Evolutionary conservation across 2,797 vertebrate genomes (phyloP), one percentile per base, ranked within the genome.

Genomic region (Fistularia commersonii): DNA sequence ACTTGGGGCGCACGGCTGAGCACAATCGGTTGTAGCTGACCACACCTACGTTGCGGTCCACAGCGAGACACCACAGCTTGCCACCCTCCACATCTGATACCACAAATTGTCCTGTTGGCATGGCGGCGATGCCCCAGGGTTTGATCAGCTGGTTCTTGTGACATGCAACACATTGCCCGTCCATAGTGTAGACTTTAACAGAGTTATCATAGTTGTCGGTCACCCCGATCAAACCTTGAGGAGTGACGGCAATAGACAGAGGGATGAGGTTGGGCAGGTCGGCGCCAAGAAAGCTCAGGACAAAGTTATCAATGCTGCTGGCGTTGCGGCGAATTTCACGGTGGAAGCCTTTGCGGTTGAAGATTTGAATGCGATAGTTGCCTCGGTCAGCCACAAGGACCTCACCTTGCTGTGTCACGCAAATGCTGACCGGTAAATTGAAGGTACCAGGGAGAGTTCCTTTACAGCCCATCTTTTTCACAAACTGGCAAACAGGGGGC

Each of bases 161-260:
- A 61, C 96, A 98, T 0, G 95, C 95, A 74, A 99, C 91, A 0
- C 95, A 99, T 23, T 96, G 92, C 5, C 97, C 97, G 0, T 98
- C 95, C 71, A 96, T 87, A 11, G 95, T 97, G 79, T 99, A 99
- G 2, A 99, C 92, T 79, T 99, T 99, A 33, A 99, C 93, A 0
- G 97, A 99, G 76, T 98, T 98, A 67, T 99, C 97, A 0, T 95
- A 96, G 87, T 95, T 97, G 79, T 99, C 97, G 0, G 94, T 99
- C 69, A 99, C 90, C 0, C 97, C 97, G 0, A 99, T 97, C 54
- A 99, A 86, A 34, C 97, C 96, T 0, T 97, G 92, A 61, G 92
- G 89, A 14, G 94, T 98, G 86, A 99, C 95, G 37, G 97, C 96
- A 49, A 99, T 93, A 1, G 94, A 95, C 44, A 99, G 84, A 0